Evolutionary conservation across 2,888 invertebrate genomes (phyloP), one percentile per base, ranked within the genome.

Genomic region (Drosophila rellima): DNA sequence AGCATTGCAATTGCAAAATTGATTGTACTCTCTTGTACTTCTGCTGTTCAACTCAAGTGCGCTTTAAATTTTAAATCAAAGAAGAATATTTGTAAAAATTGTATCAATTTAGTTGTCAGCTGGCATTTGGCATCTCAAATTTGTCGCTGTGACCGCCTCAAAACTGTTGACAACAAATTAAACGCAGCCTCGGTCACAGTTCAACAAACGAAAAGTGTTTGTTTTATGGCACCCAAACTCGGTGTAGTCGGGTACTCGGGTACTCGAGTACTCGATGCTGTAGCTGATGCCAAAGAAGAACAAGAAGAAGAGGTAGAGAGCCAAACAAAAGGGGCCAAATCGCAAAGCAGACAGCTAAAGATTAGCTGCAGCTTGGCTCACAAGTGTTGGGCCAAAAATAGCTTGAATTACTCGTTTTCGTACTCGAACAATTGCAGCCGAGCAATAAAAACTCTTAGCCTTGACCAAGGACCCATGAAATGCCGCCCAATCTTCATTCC

Each of bases 151-250:
- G n/a, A 15, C 13, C 50, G 70, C 56, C 60, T 39, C 48, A 45
- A 64, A 70, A 45, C 60, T 71, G 61, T 67, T 62, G 73, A 56
- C 86, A 83, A 74, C 86, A 69, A 85, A 82, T 88, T 83, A 85
- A 80, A 72, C 44, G 71, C 73, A 65, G 82, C 37, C 68, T 55
- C 76, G 83, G 64, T 76, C 80, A 73, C 83, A 83, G 83, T 83
- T 83, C 83, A 83, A 83, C 86, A 88, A 83, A 88, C 83, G 67
- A 77, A 86, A 83, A 83, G 88, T 83, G 83, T 77, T 88, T 88
- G 80, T 74, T 88, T 86, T 88, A 86, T 88, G 74, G 70, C 69
- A 82, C 62, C 68, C 60, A 62, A 71, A 71, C 57, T 42, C 67
- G 37, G 33, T 18, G 47, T 31, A 37, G 31, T 23, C 50, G 33